Evolutionary conservation across 2,797 vertebrate species (phyloP).

Genomic region (Huso huso): DNA sequence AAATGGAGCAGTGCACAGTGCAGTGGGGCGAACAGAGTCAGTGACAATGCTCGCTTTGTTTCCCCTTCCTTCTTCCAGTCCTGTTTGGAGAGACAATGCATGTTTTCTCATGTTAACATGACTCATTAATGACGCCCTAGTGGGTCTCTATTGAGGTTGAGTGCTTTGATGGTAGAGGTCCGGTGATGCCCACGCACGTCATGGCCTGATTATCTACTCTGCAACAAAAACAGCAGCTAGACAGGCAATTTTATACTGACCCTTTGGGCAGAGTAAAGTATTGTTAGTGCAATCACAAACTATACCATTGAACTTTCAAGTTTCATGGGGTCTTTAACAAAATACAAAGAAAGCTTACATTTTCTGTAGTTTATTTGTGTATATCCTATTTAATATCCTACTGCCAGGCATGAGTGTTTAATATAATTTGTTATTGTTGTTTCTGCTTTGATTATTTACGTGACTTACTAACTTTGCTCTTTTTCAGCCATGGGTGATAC

Average conservation of each 20-base stretch:
- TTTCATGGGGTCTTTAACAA: background rate
- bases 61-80: background rate
- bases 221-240: background rate
- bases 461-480: too few species aligned
- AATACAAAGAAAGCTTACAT: too few species aligned
- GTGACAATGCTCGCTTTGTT: constrained; percentile 13
- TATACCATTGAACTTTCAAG: background rate
- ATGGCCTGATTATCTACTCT: background rate
- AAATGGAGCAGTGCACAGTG: background rate
- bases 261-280: background rate
- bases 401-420: too few species aligned
- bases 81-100: constrained; percentile 7
- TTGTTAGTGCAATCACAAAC: background rate
- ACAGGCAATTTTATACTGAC: too few species aligned
- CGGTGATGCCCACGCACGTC: background rate
- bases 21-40: background rate
- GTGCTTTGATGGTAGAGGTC: background rate
- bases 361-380: too few species aligned
- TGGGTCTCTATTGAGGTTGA: background rate
- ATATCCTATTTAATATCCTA: too few species aligned
- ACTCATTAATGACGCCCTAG: constrained; percentile 13
- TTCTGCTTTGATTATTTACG: too few species aligned
- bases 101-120: constrained; percentile 13
- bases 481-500: too few species aligned
- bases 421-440: too few species aligned